Conservation (phyloP, 92 coral and sea anemone species). For the Zoanthus gigantus region DNA sequence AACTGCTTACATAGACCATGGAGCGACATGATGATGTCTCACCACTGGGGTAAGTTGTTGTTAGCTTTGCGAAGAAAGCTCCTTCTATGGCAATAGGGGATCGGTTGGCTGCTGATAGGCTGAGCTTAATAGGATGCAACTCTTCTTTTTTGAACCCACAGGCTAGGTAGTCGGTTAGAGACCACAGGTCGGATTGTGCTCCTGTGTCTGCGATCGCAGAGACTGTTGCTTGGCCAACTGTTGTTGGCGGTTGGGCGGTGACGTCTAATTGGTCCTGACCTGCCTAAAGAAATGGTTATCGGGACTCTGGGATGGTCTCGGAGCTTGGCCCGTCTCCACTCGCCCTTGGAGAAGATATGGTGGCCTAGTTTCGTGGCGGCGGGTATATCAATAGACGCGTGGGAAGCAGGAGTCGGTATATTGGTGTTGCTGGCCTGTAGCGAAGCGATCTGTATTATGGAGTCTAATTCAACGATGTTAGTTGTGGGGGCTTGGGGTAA, state of each 20-base stretch:
- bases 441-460: conserved; percentile 45
- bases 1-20: background rate
- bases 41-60: conserved; percentile 43
- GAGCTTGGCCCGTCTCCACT: conserved; percentile 4
- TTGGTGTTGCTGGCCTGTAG: conserved; percentile 2
- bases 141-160: conserved; percentile 56
- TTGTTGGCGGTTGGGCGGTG: background rate
- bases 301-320: conserved; percentile 31
- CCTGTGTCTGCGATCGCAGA: conserved; percentile 4
- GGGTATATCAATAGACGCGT: background rate
- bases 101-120: conserved; percentile 84
- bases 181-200: conserved; percentile 46
- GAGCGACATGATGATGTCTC: conserved; percentile 68
- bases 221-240: background rate
- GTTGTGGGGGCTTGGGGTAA: background rate
- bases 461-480: conserved; percentile 26
- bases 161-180: conserved; percentile 46
- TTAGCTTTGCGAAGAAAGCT: conserved; percentile 81
- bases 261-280: background rate
- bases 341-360: background rate
- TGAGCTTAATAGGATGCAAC: conserved; percentile 60
- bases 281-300: background rate
- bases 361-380: background rate
- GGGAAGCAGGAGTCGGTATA: background rate
- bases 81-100: conserved; percentile 83